These are phyloP conservation scores for Suricata suricatta DNA, from an alignment of 2,113 vertebrate species.

Conservation along the genomic window DNA sequence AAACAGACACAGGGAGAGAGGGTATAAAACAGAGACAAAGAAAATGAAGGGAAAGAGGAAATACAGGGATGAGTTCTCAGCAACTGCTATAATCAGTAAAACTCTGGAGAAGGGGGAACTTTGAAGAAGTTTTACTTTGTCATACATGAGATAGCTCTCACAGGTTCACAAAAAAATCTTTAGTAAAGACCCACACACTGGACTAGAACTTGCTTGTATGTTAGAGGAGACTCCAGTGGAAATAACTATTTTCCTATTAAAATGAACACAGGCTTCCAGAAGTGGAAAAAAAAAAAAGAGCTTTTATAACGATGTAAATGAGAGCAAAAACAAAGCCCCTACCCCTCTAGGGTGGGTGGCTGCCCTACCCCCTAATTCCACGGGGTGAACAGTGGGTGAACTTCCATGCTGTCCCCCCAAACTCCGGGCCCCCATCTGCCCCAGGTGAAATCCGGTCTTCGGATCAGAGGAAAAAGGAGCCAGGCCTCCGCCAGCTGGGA, in stretches of 20 bases:
- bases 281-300: not conserved
- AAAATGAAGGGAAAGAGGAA: not conserved
- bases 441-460: too few relatives aligned
- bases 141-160: not conserved
- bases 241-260: not conserved
- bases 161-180: not conserved
- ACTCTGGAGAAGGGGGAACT: not conserved
- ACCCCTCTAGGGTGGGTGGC: not conserved
- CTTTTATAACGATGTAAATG: not conserved
- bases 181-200: not conserved
- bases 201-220: not conserved
- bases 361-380: not conserved
- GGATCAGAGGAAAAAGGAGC: not conserved
- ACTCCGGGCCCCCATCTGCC: too few relatives aligned
- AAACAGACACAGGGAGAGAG: not conserved
- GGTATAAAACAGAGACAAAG: not conserved
- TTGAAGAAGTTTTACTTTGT: not conserved
- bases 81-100: not conserved
- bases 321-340: not conserved
- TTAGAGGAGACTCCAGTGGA: not conserved
- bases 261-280: not conserved
- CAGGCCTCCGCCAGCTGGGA: not conserved
- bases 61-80: not conserved
- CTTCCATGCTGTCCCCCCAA: too few relatives aligned
- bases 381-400: fast-evolving